Evolutionary conservation across 2,888 invertebrate species (phyloP).

Genomic region (Sialis fuliginosa): DNA sequence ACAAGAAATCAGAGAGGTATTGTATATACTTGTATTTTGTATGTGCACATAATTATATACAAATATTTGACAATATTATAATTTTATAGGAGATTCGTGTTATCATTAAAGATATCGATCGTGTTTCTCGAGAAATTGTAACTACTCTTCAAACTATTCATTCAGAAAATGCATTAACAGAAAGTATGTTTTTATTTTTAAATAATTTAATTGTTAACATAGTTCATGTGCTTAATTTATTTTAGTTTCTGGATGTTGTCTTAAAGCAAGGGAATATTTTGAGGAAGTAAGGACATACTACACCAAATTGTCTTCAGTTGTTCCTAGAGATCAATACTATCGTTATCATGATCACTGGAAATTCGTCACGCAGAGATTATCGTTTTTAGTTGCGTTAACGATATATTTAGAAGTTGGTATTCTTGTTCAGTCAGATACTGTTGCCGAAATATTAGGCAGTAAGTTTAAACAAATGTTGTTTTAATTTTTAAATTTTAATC

Average conservation of each 20-base stretch:
- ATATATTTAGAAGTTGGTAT: slow-evolving; percentile 65
- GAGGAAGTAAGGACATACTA: slow-evolving; percentile 46
- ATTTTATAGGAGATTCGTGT: slow-evolving; percentile 41
- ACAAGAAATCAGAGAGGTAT: slow-evolving; percentile 65
- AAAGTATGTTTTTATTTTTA: slow-evolving; percentile 34
- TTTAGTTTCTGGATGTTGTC: slow-evolving; percentile 44
- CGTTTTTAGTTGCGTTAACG: slow-evolving; percentile 59
- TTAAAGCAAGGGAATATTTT: slow-evolving; percentile 44
- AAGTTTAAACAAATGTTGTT: slow-evolving; percentile 17
- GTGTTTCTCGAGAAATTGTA: slow-evolving; percentile 57
- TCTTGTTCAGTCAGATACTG: slow-evolving; percentile 53
- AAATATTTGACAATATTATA: slow-evolving; percentile 12
- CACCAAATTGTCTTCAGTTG: slow-evolving; percentile 37
- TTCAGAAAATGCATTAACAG: slow-evolving; percentile 40
- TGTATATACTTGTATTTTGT: slow-evolving; percentile 1
- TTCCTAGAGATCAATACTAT: slow-evolving; percentile 67
- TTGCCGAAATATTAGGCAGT: slow-evolving; percentile 65
- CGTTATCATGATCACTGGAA: slow-evolving; percentile 82
- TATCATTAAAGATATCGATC: slow-evolving; percentile 59
- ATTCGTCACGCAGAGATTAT: slow-evolving; percentile 59
- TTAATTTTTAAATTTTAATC: slow-evolving; percentile 5
- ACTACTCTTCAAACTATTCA: slow-evolving; percentile 71
- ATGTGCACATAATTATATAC: slow-evolving; percentile 1
- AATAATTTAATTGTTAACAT: background rate
- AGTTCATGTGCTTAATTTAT: slow-evolving; percentile 9